Conservation (phyloP, 2,888 invertebrate species). For the Leptopilina myrica region DNA sequence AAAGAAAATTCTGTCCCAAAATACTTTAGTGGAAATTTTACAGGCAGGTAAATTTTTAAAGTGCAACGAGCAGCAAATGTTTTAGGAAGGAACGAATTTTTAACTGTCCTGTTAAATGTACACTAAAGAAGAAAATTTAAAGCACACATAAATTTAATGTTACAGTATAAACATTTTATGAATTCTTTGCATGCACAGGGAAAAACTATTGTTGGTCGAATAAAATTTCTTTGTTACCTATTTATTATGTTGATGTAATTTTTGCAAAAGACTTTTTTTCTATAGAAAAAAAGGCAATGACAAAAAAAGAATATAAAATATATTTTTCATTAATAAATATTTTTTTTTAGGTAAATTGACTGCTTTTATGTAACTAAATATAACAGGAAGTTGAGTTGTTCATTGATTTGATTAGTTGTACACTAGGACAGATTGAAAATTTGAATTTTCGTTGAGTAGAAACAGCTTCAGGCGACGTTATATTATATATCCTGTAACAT, state of each 20-base stretch:
- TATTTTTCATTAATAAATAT: background rate
- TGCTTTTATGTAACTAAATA: background rate
- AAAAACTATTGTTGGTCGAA: background rate
- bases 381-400: background rate
- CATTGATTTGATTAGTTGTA: background rate
- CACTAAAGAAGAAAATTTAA: background rate
- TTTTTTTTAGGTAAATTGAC: background rate
- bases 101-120: slow-evolving; percentile 3
- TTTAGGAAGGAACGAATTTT: slow-evolving; percentile 4
- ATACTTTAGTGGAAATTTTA: slow-evolving; percentile 1
- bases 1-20: background rate
- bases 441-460: background rate
- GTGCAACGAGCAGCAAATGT: background rate
- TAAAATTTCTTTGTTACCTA: background rate
- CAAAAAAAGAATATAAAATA: background rate
- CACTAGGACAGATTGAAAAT: background rate
- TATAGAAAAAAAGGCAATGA: background rate
- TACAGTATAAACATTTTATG: background rate
- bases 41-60: background rate
- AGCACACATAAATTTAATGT: background rate
- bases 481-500: background rate
- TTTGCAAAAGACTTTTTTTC: too few relatives aligned
- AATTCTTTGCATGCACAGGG: background rate
- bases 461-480: slow-evolving; percentile 2
- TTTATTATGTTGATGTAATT: too few relatives aligned